Conservation (phyloP, 1,140 invertebrate genomes). For the Neodiprion lecontei region DNA sequence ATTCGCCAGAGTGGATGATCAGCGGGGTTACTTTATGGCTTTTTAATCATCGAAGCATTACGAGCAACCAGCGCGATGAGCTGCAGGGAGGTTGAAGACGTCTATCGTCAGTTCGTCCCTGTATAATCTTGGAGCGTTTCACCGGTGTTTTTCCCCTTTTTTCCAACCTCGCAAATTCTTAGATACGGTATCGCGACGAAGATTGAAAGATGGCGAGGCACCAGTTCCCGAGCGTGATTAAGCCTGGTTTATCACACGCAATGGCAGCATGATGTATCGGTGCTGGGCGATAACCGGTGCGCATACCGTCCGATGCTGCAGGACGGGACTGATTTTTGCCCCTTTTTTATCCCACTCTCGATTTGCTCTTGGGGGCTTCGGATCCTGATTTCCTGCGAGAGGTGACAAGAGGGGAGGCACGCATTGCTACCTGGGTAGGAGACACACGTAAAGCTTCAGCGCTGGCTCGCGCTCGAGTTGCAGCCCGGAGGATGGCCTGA, state of each 20-base stretch:
- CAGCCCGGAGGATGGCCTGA: background rate
- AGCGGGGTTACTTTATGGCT: too few relatives aligned
- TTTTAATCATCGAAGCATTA: too few relatives aligned
- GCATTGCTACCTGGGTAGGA: too few relatives aligned
- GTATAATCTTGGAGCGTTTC: too few relatives aligned
- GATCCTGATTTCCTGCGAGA: background rate
- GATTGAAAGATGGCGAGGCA: conserved; percentile 4
- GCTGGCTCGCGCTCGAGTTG: too few relatives aligned
- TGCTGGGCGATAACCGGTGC: background rate
- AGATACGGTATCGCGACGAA: background rate
- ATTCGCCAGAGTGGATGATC: background rate
- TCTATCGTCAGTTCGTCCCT: too few relatives aligned
- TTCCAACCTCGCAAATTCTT: too few relatives aligned
- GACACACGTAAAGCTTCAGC: too few relatives aligned
- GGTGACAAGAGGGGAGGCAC: background rate
- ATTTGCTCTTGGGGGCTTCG: background rate
- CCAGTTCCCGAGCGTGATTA: background rate
- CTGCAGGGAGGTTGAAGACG: too few relatives aligned
- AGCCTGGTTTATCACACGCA: background rate
- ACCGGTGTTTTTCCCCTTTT: too few relatives aligned
- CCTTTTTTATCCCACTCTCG: background rate
- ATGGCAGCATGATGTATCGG: conserved; percentile 2
- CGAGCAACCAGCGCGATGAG: too few relatives aligned
- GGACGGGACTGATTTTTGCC: background rate
- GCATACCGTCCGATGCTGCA: too few relatives aligned